Conservation (phyloP, 2,888 invertebrate genomes). For the Anthoptus insignis region DNA sequence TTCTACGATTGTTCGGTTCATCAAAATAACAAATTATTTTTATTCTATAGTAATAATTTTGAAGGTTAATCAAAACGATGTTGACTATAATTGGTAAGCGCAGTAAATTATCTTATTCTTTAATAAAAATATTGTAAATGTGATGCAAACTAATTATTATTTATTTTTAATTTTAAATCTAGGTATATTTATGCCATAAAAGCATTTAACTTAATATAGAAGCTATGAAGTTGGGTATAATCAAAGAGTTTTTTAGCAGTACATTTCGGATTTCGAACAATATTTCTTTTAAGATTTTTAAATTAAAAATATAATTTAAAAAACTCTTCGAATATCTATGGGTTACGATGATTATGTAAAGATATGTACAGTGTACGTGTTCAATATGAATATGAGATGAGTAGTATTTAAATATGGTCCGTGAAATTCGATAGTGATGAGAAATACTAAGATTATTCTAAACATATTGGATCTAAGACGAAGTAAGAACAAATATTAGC, state of each 20-base stretch:
- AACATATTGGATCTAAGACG: neutral
- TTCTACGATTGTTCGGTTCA: too few species aligned
- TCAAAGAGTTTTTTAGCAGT: neutral
- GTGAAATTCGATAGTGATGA: neutral
- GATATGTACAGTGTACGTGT: conserved; percentile 5
- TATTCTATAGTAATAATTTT: too few species aligned
- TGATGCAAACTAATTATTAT: too few species aligned
- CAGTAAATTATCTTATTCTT: too few species aligned
- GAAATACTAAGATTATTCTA: neutral
- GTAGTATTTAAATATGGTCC: neutral
- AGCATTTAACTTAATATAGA: neutral
- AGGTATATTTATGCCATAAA: neutral
- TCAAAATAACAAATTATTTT: too few species aligned
- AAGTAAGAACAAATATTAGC: neutral
- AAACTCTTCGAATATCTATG: neutral
- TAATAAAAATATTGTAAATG: too few species aligned
- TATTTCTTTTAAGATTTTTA: too few species aligned
- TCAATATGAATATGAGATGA: neutral
- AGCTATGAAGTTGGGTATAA: neutral
- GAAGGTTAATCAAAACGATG: too few species aligned
- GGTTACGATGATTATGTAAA: neutral
- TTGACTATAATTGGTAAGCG: too few species aligned
- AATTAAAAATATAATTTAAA: conserved; percentile 4
- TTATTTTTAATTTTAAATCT: neutral
- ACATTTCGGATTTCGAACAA: too few species aligned